These are phyloP conservation scores for Neolamprologus sp. DNA, from an alignment of 2,113 vertebrate species.

Conservation along the genomic window DNA sequence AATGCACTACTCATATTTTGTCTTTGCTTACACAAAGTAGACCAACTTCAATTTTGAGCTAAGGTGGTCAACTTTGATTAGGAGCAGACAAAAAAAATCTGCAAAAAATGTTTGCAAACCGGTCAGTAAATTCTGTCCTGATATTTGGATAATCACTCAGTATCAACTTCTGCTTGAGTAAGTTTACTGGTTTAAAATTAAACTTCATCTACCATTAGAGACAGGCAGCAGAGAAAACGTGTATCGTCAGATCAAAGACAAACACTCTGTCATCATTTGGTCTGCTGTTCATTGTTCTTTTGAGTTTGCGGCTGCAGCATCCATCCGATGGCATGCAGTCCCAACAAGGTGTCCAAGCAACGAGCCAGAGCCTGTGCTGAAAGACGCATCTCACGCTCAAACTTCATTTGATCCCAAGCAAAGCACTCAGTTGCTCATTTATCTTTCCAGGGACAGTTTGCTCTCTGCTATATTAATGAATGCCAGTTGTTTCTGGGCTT, in stretches of 20 bases:
- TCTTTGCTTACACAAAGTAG: neutral
- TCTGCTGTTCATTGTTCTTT: slow-evolving; percentile 46
- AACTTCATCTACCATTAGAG: neutral
- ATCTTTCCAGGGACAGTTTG: slow-evolving; percentile 43
- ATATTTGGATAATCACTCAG: neutral
- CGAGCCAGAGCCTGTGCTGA: slow-evolving; percentile 72
- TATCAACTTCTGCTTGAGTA: neutral
- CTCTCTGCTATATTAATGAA: slow-evolving; percentile 58
- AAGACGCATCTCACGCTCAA: slow-evolving; percentile 59
- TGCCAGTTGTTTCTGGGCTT: slow-evolving; percentile 66
- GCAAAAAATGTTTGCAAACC: neutral
- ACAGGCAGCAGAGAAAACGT: neutral
- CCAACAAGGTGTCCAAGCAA: slow-evolving; percentile 67
- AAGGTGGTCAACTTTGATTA: neutral
- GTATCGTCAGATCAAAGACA: slow-evolving; percentile 37
- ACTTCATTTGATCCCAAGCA: slow-evolving; percentile 13
- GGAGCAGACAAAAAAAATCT: neutral
- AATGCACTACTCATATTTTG: neutral
- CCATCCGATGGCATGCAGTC: slow-evolving; percentile 48
- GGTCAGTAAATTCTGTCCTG: neutral
- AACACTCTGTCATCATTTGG: slow-evolving; percentile 24
- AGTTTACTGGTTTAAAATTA: slow-evolving; percentile 6
- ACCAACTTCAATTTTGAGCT: neutral
- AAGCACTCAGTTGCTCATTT: slow-evolving; percentile 26
- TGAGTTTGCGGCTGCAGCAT: slow-evolving; percentile 22